phyloP scores from a whole-genome alignment of 2,888 invertebrate genomes.

The Diogma glabrata region DNA sequence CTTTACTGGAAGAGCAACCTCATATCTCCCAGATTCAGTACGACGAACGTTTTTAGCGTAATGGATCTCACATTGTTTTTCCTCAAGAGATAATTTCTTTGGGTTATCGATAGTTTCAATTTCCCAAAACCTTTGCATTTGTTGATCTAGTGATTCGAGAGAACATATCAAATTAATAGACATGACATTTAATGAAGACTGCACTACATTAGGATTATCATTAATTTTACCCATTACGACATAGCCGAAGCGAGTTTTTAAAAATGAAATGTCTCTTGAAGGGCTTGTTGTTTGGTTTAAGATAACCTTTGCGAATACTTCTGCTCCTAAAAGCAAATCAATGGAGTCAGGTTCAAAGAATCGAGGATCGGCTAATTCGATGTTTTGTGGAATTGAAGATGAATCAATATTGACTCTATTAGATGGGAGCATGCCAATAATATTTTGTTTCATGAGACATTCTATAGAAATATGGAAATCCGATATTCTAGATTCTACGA shows the following conservation, averaged over 20 bases:
- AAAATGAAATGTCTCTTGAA: neutral
- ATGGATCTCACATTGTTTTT: neutral
- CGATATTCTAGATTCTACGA: neutral
- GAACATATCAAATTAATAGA: too few species aligned
- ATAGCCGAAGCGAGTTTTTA: neutral
- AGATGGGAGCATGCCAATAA: neutral
- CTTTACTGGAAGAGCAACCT: neutral
- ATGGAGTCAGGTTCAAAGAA: neutral
- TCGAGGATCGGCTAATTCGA: neutral
- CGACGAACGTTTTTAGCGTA: neutral
- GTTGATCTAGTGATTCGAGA: neutral
- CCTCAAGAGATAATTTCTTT: neutral
- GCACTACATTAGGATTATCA: neutral
- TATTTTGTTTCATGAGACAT: neutral
- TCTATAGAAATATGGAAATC: neutral
- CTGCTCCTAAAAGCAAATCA: neutral
- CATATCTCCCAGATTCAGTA: neutral
- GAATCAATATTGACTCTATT: neutral
- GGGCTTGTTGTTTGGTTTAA: neutral
- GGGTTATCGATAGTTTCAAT: neutral
- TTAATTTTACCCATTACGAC: neutral
- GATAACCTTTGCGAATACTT: neutral
- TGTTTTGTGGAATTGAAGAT: neutral
- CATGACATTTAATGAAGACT: neutral
- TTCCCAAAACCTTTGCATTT: neutral